A percentile compares a stretch with the other conserved stretches of the same genome.
These are phyloP conservation scores for Halocaridina rubra DNA, from an alignment of 2,888 invertebrate species.

Conservation along the genomic window DNA sequence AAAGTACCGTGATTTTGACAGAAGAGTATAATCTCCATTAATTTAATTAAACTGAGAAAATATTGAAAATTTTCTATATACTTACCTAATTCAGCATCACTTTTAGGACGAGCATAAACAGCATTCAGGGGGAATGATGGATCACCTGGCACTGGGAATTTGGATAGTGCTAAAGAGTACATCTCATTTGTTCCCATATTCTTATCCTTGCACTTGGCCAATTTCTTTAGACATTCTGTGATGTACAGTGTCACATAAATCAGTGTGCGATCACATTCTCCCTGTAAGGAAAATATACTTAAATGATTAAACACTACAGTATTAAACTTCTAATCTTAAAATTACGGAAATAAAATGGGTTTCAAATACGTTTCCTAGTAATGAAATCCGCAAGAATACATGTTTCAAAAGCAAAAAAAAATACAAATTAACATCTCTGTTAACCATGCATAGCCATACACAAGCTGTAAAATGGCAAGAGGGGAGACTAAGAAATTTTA, in stretches of 20 bases:
- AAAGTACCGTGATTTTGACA: too few species aligned
- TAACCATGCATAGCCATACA: neutral
- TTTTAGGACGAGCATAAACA: constrained; percentile 89
- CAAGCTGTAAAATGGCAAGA: too few species aligned
- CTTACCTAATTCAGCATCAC: constrained; percentile 82
- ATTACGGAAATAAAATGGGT: too few species aligned
- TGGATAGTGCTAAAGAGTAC: constrained; percentile 93
- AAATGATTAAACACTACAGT: too few species aligned
- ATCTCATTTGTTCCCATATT: constrained; percentile 87
- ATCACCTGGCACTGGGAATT: constrained; percentile 97
- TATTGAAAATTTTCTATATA: neutral
- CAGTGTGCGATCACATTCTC: constrained; percentile 93
- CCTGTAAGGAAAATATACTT: constrained; percentile 73
- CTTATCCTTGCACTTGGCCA: constrained; percentile 91
- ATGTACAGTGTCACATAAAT: constrained; percentile 98
- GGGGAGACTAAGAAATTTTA: too few species aligned
- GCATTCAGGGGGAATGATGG: constrained; percentile 93
- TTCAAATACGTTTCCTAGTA: too few species aligned
- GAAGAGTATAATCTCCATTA: too few species aligned
- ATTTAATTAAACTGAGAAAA: too few species aligned
- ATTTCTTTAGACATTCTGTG: constrained; percentile 94
- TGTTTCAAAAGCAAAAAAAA: neutral
- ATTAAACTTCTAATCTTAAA: too few species aligned
- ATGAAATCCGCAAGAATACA: neutral
- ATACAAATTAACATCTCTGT: neutral